phyloP scores from a whole-genome alignment of 2,888 invertebrate species.

The Rotaria macrura region DNA sequence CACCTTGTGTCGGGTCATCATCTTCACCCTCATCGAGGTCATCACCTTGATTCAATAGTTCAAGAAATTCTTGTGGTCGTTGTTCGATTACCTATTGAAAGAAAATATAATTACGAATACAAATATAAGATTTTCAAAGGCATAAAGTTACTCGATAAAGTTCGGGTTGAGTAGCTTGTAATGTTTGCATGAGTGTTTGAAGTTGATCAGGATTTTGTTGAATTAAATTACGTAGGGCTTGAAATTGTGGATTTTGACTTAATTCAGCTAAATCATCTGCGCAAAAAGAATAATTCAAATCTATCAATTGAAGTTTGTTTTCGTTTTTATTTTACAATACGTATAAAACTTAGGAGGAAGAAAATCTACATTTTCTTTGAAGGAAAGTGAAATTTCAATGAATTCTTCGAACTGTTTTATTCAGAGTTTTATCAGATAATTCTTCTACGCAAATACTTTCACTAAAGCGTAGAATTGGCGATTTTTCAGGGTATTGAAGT shows the following conservation, averaged over 20 bases:
- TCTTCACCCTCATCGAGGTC: background rate
- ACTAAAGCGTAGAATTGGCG: too few species aligned
- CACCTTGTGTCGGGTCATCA: background rate
- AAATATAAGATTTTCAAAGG: background rate
- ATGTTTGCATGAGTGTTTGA: slow-evolving; percentile 14
- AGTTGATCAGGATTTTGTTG: slow-evolving; percentile 11
- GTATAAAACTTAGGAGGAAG: too few species aligned
- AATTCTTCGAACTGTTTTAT: too few species aligned
- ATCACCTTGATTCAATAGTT: slow-evolving; percentile 10
- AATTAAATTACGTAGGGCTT: background rate
- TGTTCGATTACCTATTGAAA: background rate
- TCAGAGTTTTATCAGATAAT: too few species aligned
- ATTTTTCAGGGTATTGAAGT: too few species aligned
- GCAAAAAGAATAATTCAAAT: too few species aligned
- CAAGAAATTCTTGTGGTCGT: slow-evolving; percentile 16
- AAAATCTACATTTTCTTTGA: too few species aligned
- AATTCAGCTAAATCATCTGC: background rate
- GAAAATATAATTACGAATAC: background rate
- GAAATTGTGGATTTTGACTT: slow-evolving; percentile 21
- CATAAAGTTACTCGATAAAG: background rate
- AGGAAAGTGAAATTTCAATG: too few species aligned
- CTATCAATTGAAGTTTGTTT: too few species aligned
- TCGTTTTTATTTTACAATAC: too few species aligned
- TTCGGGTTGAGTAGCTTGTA: background rate
- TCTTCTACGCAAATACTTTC: too few species aligned